These are phyloP conservation scores for Agriopis marginaria DNA, from an alignment of 2,888 invertebrate species.

Conservation along the genomic window DNA sequence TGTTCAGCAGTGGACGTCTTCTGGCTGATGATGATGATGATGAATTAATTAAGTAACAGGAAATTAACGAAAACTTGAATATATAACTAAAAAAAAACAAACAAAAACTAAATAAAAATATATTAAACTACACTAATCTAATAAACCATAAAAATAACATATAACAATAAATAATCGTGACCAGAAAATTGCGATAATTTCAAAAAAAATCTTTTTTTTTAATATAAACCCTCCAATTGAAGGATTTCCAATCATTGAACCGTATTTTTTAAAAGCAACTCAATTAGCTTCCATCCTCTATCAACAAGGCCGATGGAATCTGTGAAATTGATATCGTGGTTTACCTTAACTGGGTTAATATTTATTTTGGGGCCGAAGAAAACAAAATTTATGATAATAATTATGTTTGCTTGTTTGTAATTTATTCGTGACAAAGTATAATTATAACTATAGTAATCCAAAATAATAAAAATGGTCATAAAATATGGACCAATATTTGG, in stretches of 20 bases:
- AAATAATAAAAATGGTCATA: too few species aligned
- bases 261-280: background rate
- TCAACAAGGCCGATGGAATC: slow-evolving; percentile 7
- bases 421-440: background rate
- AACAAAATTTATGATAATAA: slow-evolving; percentile 10
- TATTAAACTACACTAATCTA: too few species aligned
- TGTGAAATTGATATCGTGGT: slow-evolving; percentile 4
- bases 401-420: background rate
- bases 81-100: too few species aligned
- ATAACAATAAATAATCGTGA: background rate
- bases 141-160: background rate
- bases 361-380: slow-evolving; percentile 6
- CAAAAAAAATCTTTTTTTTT: background rate
- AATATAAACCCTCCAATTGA: background rate
- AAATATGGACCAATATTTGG: too few species aligned
- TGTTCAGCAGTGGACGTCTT: too few species aligned
- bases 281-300: slow-evolving; percentile 7
- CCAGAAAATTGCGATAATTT: background rate
- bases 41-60: too few species aligned
- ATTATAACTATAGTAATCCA: background rate
- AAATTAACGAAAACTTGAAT: too few species aligned
- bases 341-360: slow-evolving; percentile 17
- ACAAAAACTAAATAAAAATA: too few species aligned
- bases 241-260: slow-evolving; percentile 17
- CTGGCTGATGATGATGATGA: too few species aligned